Conservation (phyloP, 2,797 vertebrate species). For the Lateolabrax maculatus region DNA sequence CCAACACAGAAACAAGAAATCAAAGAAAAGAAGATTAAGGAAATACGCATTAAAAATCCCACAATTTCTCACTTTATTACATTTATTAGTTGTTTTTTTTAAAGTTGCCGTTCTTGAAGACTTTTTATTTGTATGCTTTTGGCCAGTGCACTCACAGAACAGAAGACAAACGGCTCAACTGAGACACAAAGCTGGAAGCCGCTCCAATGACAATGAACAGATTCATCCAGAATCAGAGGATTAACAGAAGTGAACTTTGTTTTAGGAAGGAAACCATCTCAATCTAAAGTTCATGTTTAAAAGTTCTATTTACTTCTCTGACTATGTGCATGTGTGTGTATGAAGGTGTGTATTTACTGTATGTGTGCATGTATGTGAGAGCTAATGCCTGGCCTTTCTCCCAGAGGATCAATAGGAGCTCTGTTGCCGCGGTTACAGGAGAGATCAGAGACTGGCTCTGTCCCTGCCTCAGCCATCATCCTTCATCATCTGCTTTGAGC, state of each 20-base stretch:
- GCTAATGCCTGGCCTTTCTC: constrained; percentile 77
- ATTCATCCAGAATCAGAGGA: constrained; percentile 29
- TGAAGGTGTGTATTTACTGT: constrained; percentile 42
- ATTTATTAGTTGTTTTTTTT: not conserved
- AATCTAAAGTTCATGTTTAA: constrained; percentile 30
- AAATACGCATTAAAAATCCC: not conserved
- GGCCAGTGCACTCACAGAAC: constrained; percentile 23
- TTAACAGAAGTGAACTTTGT: constrained; percentile 36
- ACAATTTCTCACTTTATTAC: not conserved
- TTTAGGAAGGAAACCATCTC: constrained; percentile 15
- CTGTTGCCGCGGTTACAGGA: constrained; percentile 84
- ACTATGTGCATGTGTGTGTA: not conserved
- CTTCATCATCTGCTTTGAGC: constrained; percentile 73
- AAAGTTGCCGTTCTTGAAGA: not conserved
- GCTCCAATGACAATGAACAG: constrained; percentile 24
- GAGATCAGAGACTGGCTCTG: constrained; percentile 85
- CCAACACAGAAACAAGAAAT: not conserved
- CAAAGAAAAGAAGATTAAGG: not conserved
- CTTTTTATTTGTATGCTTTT: constrained; percentile 6
- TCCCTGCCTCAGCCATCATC: constrained; percentile 79
- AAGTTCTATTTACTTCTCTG: constrained; percentile 24
- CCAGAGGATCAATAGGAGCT: constrained; percentile 84
- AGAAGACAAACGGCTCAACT: constrained; percentile 46
- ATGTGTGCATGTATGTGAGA: constrained; percentile 62
- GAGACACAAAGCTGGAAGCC: constrained; percentile 38